These are phyloP conservation scores for Anoura caudifer DNA, from an alignment of 2,113 vertebrate species.

Conservation along the genomic window DNA sequence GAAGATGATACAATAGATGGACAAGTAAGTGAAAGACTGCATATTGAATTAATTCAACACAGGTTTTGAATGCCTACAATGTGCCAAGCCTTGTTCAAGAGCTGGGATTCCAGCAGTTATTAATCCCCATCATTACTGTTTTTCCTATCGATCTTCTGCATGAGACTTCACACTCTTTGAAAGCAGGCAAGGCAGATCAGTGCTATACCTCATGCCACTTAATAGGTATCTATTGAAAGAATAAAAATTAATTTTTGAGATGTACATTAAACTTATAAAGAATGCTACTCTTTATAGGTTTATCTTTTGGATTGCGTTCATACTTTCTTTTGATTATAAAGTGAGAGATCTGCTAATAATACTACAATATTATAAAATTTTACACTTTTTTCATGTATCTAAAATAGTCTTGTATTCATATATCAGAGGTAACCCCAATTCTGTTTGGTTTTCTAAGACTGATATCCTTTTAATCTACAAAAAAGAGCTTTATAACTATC, in stretches of 20 bases:
- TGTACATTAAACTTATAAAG: background rate
- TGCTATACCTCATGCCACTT: background rate
- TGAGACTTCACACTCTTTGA: background rate
- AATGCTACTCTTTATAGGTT: background rate
- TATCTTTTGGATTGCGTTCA: background rate
- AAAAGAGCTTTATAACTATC: background rate
- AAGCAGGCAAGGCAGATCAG: background rate
- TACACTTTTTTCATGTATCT: background rate
- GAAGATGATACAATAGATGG: background rate
- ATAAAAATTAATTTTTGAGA: background rate
- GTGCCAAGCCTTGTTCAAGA: background rate
- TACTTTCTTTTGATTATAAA: background rate
- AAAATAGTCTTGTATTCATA: background rate
- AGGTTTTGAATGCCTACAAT: background rate
- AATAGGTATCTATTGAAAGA: background rate
- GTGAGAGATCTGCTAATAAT: background rate
- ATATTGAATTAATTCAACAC: background rate
- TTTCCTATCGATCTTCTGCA: background rate
- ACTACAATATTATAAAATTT: background rate
- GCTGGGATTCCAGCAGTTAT: background rate
- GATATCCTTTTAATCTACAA: background rate
- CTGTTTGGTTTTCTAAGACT: background rate
- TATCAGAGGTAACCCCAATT: background rate
- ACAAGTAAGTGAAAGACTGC: background rate
- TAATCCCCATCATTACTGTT: background rate